Base-by-base conservation (phyloP, 2,797 vertebrate genomes). In the Coluber constrictor region DNA sequence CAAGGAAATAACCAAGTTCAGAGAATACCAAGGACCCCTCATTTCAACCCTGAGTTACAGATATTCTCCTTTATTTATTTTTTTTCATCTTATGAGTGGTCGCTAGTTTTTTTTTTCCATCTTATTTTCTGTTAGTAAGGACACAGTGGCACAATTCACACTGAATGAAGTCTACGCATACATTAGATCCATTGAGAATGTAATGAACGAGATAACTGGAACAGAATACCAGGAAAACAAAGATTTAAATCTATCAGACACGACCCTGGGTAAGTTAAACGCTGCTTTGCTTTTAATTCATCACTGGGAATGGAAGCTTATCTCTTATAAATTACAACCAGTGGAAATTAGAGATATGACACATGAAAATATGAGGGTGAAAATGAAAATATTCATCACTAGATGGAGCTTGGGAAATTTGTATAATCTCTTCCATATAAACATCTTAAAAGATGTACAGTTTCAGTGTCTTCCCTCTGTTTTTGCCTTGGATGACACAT, bases 51-150 rank as follows among this genome's bases (percentile, higher is more conserved):
- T 70, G n/a, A 70, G 5, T n/a, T 70, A 32, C 13, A 3, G 12
- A 32, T 70, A 70, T 16, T 32, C 66, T 70, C n/a, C n/a, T 70
- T 70, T 70, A 70, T 70, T 3, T n/a, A 3, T 5, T 60, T 60
- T 29, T 91, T 91, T 91, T n/a, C 57, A 88, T 57, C 86, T 94
- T 91, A 91, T 89, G 66, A 54, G 43, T 16, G 13, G 11, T 70
- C 4, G 1, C 47, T 66, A 29, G 32, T 93, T 88, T 88, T 56
- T 37, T 60, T 13, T 59, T 43, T 37, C 2, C 37, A 37, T 37
- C 29, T 55, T 87, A 10, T 32, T 88, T 86, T 91, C 37, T 92
- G 37, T 47, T 51, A 89, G 61, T 83, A 91, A 83, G 32, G 56
- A 43, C 47, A 89, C 15, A 12, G 29, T 23, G 57, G 7, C 37